Conservation (phyloP, 2,797 vertebrate genomes). For the Pseudopleuronectes americanus region DNA sequence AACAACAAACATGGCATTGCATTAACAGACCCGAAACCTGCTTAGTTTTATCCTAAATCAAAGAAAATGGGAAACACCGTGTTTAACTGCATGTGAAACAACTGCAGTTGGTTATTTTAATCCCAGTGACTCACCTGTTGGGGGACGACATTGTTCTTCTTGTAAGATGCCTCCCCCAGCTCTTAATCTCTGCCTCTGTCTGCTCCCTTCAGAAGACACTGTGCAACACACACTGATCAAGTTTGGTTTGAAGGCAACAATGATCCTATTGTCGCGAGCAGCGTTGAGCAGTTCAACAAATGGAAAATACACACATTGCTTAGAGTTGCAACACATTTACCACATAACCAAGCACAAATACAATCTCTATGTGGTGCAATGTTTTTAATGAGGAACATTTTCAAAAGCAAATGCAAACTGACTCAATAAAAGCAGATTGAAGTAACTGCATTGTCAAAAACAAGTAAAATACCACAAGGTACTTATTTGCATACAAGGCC, state of each 20-base stretch:
- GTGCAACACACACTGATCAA: neutral
- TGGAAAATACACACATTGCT: too few relatives aligned
- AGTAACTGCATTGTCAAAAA: neutral
- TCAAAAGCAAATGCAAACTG: neutral
- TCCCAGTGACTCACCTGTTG: conserved; percentile 35
- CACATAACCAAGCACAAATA: neutral
- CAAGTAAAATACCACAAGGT: neutral
- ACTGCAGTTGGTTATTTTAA: conserved; percentile 8
- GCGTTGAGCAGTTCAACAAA: neutral
- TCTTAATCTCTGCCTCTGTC: conserved; percentile 9
- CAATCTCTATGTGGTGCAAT: neutral
- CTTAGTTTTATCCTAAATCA: neutral
- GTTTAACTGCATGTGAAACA: neutral
- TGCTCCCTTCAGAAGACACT: conserved; percentile 5
- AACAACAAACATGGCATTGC: neutral
- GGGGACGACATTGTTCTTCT: conserved; percentile 1
- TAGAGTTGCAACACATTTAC: too few relatives aligned
- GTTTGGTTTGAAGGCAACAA: neutral
- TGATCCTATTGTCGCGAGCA: neutral
- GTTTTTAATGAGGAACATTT: neutral
- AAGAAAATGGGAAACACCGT: neutral
- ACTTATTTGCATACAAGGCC: too few relatives aligned
- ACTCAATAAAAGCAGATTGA: conserved; percentile 8
- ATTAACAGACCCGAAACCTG: neutral
- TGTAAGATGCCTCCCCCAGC: conserved; percentile 7